Evolutionary conservation across 2,797 vertebrate genomes (phyloP), one percentile per base, ranked within the genome.

Genomic region (Ctenosaura bakeri): DNA sequence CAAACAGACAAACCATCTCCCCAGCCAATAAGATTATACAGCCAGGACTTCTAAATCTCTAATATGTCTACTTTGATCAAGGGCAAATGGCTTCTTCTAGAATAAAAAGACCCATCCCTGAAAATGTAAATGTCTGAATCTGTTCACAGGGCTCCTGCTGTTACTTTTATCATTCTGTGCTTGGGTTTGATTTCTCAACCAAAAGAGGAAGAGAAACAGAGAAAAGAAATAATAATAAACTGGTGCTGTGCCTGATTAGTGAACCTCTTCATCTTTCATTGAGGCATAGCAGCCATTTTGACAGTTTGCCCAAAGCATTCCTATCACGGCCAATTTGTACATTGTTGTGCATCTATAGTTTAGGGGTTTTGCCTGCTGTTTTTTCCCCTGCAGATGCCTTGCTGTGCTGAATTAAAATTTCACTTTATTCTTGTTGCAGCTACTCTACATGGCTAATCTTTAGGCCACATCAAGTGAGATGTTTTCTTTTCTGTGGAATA

Each of bases 21-120:
- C 80, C n/a, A 56, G 24, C 20, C 54, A 85, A 64, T 24, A 62
- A 56, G 35, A 32, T 0, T 0, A 16, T 85, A 13, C 52, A 69
- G 0, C 14, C 76, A 89, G 26, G 90, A 80, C 50, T 86, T 91
- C 14, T 42, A 86, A 73, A 90, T 90, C 32, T 88, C 82, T 90
- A 3, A 0, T 50, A 77, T 69, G 4, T 83, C 50, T 89, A 2
- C 13, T 69, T 29, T 77, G 77, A 91, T 56, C 56, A 62, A 59
- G 46, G 8, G 78, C 0, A 88, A 92, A 84, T 56, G 46, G 0
- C 46, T 59, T 84, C 14, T 66, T 87, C 7, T 82, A 85, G 88
- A 94, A 89, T 71, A 1, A 88, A 91, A 81, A 1, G 0, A 80
- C 29, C 2, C 50, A 77, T 20, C 29, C 24, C 6, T 0, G 0